phyloP scores from a whole-genome alignment of 2,113 vertebrate species.

The Synchiropus splendidus region DNA sequence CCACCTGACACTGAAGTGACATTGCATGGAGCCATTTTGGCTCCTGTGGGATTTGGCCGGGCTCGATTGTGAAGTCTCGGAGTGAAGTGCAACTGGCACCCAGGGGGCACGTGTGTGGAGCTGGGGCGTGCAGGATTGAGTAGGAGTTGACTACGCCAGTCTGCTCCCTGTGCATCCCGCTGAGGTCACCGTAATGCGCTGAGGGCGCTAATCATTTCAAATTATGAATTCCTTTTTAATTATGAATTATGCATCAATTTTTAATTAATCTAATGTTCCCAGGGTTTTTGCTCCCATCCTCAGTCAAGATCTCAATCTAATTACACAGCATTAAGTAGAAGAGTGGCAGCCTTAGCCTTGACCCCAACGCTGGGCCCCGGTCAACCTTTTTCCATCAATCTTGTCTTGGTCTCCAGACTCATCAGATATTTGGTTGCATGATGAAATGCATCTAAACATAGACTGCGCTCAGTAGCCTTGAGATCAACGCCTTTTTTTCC shows the following conservation, averaged over 20 bases:
- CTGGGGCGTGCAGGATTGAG: slow-evolving; percentile 36
- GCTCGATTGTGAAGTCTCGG: slow-evolving; percentile 63
- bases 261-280: slow-evolving; percentile 77
- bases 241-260: slow-evolving; percentile 78
- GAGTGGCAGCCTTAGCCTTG: slow-evolving; percentile 55
- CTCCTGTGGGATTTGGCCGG: slow-evolving; percentile 47
- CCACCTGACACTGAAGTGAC: slow-evolving; percentile 59
- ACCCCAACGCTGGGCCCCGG: slow-evolving; percentile 50
- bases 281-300: slow-evolving; percentile 55
- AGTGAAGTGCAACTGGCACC: slow-evolving; percentile 52
- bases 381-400: slow-evolving; percentile 67
- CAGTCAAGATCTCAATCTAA: slow-evolving; percentile 68
- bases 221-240: slow-evolving; percentile 76
- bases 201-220: slow-evolving; percentile 70
- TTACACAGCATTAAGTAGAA: slow-evolving; percentile 66
- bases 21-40: slow-evolving; percentile 53
- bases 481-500: no score
- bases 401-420: slow-evolving; percentile 36
- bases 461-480: neutral
- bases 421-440: slow-evolving; percentile 40
- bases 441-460: slow-evolving; percentile 51
- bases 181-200: slow-evolving; percentile 59
- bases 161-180: slow-evolving; percentile 52
- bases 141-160: slow-evolving; percentile 58
- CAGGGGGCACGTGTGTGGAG: slow-evolving; percentile 42